Conservation (phyloP, 2,888 invertebrate species). For the Stegana nigrithorax region DNA sequence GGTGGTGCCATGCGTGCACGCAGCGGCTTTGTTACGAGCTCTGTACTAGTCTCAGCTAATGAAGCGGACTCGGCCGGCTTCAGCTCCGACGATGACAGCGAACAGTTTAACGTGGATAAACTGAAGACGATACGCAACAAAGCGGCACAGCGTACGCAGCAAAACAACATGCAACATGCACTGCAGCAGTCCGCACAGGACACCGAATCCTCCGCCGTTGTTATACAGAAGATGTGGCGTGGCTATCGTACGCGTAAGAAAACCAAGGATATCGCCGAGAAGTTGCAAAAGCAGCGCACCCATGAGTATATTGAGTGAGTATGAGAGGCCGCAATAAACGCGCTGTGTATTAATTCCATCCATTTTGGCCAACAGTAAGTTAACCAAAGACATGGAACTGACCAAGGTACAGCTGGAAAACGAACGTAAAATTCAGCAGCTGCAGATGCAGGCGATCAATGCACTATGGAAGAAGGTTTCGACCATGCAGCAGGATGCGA, state of each 20-base stretch:
- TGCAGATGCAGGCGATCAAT: conserved; percentile 92
- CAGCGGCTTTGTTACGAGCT: conserved; percentile 37
- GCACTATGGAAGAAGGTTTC: conserved; percentile 90
- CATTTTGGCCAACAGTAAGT: conserved; percentile 72
- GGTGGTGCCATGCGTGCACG: background rate
- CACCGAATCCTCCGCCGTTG: conserved; percentile 75
- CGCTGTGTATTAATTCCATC: background rate
- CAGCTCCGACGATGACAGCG: conserved; percentile 75
- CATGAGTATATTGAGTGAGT: conserved; percentile 86
- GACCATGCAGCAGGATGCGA: conserved; percentile 70
- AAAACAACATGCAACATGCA: conserved; percentile 50
- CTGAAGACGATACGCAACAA: conserved; percentile 75
- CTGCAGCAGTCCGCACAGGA: conserved; percentile 48
- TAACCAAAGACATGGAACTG: conserved; percentile 86
- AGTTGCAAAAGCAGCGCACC: conserved; percentile 81
- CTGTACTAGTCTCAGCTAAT: conserved; percentile 61
- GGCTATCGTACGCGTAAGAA: conserved; percentile 83
- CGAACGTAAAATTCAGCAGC: conserved; percentile 84
- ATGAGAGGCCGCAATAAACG: background rate
- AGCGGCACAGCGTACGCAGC: conserved; percentile 70
- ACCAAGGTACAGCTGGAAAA: conserved; percentile 87
- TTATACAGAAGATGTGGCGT: conserved; percentile 88
- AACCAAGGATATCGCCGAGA: conserved; percentile 71
- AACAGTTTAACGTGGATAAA: conserved; percentile 75
- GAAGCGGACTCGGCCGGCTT: conserved; percentile 64